Base-by-base conservation (phyloP, 2,888 invertebrate species). In the Erebia aethiops region DNA sequence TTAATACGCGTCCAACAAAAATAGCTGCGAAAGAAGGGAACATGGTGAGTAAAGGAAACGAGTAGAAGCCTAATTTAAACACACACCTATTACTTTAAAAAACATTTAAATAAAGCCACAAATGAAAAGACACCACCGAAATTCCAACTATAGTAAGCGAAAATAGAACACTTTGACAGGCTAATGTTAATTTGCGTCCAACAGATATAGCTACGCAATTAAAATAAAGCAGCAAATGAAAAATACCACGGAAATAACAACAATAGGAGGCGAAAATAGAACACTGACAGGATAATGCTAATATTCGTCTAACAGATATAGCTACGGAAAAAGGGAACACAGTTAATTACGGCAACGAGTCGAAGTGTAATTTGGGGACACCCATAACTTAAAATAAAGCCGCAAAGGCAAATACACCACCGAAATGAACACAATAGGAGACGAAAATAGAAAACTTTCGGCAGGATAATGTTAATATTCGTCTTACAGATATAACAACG, bases 381-480 rank as follows among this genome's bases (percentile, higher is more conserved):
- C 14, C 14, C 14, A 2, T 13, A 14, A 49, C 13, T 5, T 13
- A 2, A 52, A 57, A 57, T 16, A 16, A 18, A 52, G 9, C 11
- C 35, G 35, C 35, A 57, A 57, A 26, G 21, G 57, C 14, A 26
- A 11, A 14, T 5, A 35, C n/a, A 58, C 10, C 18, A 18, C 16
- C 26, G 26, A 57, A 57, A 18, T 26, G 14, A 62, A 7, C 21
- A 62, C 43, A 61, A 43, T 18, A 43, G 46, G 18, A 18, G 11
- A 18, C 14, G 49, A 62, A 73, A 73, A 71, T 71, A 71, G 67
- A 63, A 35, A 54, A 57, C 69, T 60, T 69, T 62, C n/a, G 52
- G 54, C 58, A 49, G 10, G 14, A 46, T 67, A 66, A 43, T 41
- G 54, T 65, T 21, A 26, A 54, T 52, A 26, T 54, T 71, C 68